phyloP scores from a whole-genome alignment of 53 echinoderm and acorn worm genomes.

The Actinopyga echinites region DNA sequence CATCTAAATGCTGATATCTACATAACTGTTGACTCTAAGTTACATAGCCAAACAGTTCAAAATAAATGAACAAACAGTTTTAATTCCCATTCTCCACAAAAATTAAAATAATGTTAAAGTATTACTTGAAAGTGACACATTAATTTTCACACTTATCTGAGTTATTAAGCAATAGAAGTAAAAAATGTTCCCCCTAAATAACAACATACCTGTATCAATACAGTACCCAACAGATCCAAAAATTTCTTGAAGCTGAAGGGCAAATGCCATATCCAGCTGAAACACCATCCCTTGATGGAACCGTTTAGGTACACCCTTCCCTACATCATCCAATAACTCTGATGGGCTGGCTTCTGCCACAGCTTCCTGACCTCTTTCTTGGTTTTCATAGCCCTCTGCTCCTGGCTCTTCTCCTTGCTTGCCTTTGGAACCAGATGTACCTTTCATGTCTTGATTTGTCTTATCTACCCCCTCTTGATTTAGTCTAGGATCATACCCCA shows the following conservation, averaged over 20 bases:
- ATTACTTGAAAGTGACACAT: too few species aligned
- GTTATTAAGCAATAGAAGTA: too few species aligned
- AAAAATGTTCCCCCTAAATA: neutral
- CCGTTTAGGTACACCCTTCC: constrained; percentile 36
- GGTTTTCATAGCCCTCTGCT: neutral
- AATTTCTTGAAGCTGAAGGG: constrained; percentile 92
- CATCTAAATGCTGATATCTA: too few species aligned
- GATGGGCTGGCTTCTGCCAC: neutral
- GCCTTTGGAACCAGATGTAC: neutral
- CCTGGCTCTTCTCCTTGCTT: neutral
- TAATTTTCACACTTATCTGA: too few species aligned
- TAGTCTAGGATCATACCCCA: too few species aligned
- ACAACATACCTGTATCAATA: constrained; percentile 68
- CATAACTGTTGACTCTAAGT: too few species aligned
- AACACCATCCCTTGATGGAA: constrained; percentile 70
- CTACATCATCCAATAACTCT: constrained; percentile 28
- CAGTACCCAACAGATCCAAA: constrained; percentile 84
- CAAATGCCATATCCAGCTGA: constrained; percentile 83
- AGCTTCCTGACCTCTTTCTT: neutral
- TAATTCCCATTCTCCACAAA: too few species aligned
- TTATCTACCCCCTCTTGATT: too few species aligned
- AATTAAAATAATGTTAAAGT: too few species aligned
- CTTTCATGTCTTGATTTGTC: neutral
- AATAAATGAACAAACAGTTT: too few species aligned
- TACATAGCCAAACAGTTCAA: too few species aligned